phyloP scores from a whole-genome alignment of 2,888 invertebrate genomes.

The Neelides folsomi region DNA sequence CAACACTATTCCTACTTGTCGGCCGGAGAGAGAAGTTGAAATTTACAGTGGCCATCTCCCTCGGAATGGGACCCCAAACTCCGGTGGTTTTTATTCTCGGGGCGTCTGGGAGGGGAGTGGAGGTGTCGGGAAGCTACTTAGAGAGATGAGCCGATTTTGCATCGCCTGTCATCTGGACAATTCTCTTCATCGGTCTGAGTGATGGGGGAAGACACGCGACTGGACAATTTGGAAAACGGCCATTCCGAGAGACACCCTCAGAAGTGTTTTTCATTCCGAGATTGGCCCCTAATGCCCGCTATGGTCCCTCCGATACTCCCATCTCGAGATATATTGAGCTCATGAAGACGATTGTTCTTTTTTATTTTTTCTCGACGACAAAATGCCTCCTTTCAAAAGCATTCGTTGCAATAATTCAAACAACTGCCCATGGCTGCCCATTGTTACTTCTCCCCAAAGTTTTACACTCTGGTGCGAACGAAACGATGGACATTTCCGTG shows the following conservation, averaged over 20 bases:
- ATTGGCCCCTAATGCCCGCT: slow-evolving; percentile 17
- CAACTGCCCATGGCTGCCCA: slow-evolving; percentile 15
- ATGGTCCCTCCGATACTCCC: background rate
- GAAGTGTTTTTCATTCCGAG: slow-evolving; percentile 23
- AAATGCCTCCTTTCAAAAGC: slow-evolving; percentile 31
- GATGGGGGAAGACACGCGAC: slow-evolving; percentile 18
- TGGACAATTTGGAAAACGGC: slow-evolving; percentile 16
- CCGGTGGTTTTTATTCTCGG: background rate
- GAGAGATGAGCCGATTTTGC: slow-evolving; percentile 11
- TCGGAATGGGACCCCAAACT: slow-evolving; percentile 8
- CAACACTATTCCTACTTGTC: slow-evolving; percentile 20
- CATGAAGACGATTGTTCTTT: slow-evolving; percentile 30
- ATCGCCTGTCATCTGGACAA: background rate
- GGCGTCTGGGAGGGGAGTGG: background rate
- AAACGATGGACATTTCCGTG: slow-evolving; percentile 9
- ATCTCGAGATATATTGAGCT: slow-evolving; percentile 10
- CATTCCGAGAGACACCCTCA: slow-evolving; percentile 1
- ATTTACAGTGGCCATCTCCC: slow-evolving; percentile 27
- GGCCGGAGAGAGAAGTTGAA: slow-evolving; percentile 25
- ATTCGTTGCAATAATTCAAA: slow-evolving; percentile 33
- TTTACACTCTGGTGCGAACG: slow-evolving; percentile 14
- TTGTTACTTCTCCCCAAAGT: slow-evolving; percentile 18
- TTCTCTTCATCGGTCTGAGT: slow-evolving; percentile 7
- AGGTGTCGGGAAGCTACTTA: slow-evolving; percentile 3
- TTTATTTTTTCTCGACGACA: slow-evolving; percentile 24